These are phyloP conservation scores for Nephrotoma flavescens DNA, from an alignment of 2,888 invertebrate species.

Conservation along the genomic window DNA sequence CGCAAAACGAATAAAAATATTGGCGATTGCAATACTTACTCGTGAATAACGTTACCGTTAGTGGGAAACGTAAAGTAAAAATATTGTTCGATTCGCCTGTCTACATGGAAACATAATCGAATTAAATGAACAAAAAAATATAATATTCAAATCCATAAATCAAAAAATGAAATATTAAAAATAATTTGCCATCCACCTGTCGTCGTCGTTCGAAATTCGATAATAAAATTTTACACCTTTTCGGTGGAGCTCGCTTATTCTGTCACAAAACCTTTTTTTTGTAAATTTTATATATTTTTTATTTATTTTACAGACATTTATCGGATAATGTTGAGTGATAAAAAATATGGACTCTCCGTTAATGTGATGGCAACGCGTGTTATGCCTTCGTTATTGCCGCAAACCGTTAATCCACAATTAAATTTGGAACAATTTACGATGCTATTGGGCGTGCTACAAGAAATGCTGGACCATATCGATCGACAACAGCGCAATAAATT, in stretches of 20 bases:
- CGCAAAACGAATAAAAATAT: no score
- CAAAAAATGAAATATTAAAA: neutral
- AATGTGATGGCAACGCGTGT: conserved; percentile 87
- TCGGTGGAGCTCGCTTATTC: neutral
- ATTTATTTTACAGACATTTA: conserved; percentile 64
- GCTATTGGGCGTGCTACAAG: conserved; percentile 63
- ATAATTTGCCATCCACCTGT: neutral
- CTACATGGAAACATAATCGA: neutral
- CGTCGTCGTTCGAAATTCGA: neutral
- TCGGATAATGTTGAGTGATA: conserved; percentile 76
- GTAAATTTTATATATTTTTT: neutral
- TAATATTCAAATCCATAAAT: neutral
- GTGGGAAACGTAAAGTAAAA: neutral
- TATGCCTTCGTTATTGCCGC: conserved; percentile 83
- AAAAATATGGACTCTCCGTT: conserved; percentile 77
- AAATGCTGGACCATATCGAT: conserved; percentile 84
- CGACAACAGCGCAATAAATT: conserved; percentile 78
- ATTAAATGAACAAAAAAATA: neutral
- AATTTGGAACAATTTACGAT: conserved; percentile 69
- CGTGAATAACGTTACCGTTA: no score
- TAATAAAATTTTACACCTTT: neutral
- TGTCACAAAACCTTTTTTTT: neutral
- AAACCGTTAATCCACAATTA: conserved; percentile 76
- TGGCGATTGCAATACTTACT: no score
- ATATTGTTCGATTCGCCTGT: neutral